Conservation (phyloP, 1,140 invertebrate genomes). For the Zaprionus kolodkinae region DNA sequence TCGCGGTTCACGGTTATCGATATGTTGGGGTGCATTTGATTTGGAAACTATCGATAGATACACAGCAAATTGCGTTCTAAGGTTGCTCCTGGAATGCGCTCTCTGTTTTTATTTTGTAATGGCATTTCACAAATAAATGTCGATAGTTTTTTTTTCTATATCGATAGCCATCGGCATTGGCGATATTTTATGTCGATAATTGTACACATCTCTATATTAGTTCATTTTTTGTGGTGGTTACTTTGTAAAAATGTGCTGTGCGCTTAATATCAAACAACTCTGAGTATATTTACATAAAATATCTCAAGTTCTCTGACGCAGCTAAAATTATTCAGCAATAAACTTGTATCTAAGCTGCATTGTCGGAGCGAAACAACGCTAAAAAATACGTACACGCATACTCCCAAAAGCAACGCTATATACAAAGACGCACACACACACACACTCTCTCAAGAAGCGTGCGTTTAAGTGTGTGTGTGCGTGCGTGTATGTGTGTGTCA, state of each 20-base stretch:
- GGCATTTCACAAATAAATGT: neutral
- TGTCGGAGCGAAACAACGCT: conserved; percentile 1
- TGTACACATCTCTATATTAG: conserved; percentile 20
- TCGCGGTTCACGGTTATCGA: neutral
- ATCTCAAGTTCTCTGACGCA: neutral
- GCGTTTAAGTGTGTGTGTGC: conserved; percentile 32
- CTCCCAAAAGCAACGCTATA: conserved; percentile 28
- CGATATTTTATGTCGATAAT: conserved; percentile 1
- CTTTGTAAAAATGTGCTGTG: conserved; percentile 37
- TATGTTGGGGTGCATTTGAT: neutral
- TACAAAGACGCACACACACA: conserved; percentile 47
- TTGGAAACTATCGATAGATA: neutral
- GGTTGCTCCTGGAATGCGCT: neutral
- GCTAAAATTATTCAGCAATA: conserved; percentile 5
- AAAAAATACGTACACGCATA: conserved; percentile 21
- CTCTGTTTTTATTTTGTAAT: conserved; percentile 14
- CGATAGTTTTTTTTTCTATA: neutral
- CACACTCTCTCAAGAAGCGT: conserved; percentile 22
- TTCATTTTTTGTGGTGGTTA: conserved; percentile 39
- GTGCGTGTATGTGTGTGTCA: conserved; percentile 19
- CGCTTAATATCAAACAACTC: conserved; percentile 23
- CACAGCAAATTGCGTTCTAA: neutral
- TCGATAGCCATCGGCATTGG: conserved; percentile 1
- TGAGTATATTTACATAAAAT: conserved; percentile 18
- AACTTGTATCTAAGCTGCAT: neutral